A percentile compares a stretch with the other conserved stretches of the same genome.
phyloP scores from a whole-genome alignment of 2,888 invertebrate species.

The Hypomecis punctinalis region DNA sequence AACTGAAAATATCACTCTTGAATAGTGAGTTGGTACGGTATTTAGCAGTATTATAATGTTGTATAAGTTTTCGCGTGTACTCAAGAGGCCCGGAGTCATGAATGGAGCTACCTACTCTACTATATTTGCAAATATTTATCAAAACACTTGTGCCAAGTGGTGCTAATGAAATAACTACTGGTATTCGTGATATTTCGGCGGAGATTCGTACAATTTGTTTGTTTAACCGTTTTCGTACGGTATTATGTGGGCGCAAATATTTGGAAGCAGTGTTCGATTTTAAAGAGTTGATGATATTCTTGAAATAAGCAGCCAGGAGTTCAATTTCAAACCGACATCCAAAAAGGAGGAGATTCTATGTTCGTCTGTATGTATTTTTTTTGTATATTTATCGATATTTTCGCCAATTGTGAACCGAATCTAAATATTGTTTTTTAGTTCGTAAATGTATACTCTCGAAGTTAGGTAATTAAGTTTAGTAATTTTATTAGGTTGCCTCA shows the following conservation, averaged over 20 bases:
- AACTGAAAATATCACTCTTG: no score
- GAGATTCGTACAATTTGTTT: conserved; percentile 18
- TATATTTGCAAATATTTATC: conserved; percentile 28
- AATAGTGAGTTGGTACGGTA: no score
- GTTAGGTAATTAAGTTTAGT: no score
- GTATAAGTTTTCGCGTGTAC: not conserved
- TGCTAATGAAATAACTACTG: conserved; percentile 49
- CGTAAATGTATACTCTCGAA: no score
- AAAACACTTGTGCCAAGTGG: conserved; percentile 48
- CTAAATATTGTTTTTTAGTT: no score
- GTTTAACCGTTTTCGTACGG: conserved; percentile 15
- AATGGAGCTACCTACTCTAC: conserved; percentile 31
- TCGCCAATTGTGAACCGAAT: no score
- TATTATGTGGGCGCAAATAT: conserved; percentile 12
- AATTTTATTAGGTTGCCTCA: no score
- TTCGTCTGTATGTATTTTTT: no score
- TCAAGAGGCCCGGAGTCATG: conserved; percentile 27
- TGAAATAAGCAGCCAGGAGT: no score
- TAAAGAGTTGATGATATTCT: not conserved
- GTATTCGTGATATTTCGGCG: conserved; percentile 29
- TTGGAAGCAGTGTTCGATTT: not conserved
- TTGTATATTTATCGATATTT: no score
- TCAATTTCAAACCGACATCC: no score
- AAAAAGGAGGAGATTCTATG: no score
- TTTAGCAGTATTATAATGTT: not conserved